A percentile compares a stretch with the other conserved stretches of the same genome.
Evolutionary conservation across 2,113 vertebrate species (phyloP).

Genomic region (Petromus typicus): DNA sequence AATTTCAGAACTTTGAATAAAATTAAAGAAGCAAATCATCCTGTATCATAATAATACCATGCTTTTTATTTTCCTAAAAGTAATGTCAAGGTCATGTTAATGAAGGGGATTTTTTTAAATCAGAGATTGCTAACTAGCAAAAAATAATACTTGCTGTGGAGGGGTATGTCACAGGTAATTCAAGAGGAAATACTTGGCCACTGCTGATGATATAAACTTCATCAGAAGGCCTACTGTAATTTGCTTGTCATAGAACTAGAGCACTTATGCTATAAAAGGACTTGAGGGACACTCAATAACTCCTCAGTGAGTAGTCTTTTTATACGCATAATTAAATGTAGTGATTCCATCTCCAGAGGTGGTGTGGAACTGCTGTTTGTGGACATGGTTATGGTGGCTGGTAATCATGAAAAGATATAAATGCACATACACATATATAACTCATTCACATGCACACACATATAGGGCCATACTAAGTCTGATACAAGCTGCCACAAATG

Average conservation of each 20-base stretch:
- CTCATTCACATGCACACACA: neutral
- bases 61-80: slow-evolving; percentile 10
- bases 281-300: neutral
- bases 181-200: slow-evolving; percentile 15
- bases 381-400: neutral
- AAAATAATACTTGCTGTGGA: neutral
- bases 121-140: neutral
- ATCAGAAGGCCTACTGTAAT: neutral
- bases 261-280: neutral
- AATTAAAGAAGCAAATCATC: neutral
- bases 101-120: slow-evolving; percentile 49
- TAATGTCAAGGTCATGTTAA: slow-evolving; percentile 42
- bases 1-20: slow-evolving; percentile 24
- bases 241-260: neutral
- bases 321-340: neutral
- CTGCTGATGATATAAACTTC: neutral
- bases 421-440: neutral
- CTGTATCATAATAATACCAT: neutral
- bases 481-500: neutral
- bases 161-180: neutral
- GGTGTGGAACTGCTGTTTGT: neutral
- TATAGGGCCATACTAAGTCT: neutral
- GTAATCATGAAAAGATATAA: neutral
- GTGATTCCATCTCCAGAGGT: neutral
- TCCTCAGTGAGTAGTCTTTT: slow-evolving; percentile 18